A percentile compares a stretch with the other conserved stretches of the same genome.
Evolutionary conservation across 2,797 vertebrate species (phyloP).

Genomic region (Phalloptychus januarius): DNA sequence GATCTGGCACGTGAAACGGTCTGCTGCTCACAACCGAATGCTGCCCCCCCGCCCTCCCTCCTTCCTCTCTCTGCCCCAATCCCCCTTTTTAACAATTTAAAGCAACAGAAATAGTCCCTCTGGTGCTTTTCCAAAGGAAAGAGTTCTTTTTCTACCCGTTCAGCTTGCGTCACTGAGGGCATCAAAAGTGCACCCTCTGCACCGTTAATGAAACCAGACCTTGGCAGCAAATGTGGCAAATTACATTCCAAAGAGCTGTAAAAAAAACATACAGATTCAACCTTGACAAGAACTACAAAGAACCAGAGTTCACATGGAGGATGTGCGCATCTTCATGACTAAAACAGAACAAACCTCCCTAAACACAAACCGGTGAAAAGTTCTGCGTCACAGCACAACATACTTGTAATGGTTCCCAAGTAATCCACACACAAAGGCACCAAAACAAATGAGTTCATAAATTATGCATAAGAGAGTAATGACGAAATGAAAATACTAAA

Average conservation of each 20-base stretch:
- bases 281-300: constrained; percentile 62
- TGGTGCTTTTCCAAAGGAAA: constrained; percentile 77
- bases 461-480: neutral
- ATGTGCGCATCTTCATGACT: constrained; percentile 45
- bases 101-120: constrained; percentile 77
- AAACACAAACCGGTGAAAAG: constrained; percentile 8
- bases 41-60: neutral
- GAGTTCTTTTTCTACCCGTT: constrained; percentile 62
- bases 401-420: neutral
- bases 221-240: constrained; percentile 48
- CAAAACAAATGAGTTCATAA: neutral
- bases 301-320: constrained; percentile 42
- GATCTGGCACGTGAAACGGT: constrained; percentile 76
- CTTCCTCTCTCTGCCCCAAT: constrained; percentile 47
- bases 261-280: constrained; percentile 29
- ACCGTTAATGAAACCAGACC: constrained; percentile 59
- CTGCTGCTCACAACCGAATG: constrained; percentile 65
- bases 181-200: constrained; percentile 69
- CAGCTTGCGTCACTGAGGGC: constrained; percentile 76
- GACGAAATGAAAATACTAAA: neutral
- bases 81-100: constrained; percentile 72
- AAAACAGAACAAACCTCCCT: constrained; percentile 30
- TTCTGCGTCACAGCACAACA: constrained; percentile 19
- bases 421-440: neutral
- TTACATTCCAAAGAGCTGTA: constrained; percentile 49